These are phyloP conservation scores for Chionis minor DNA, from an alignment of 2,113 vertebrate genomes.

Conservation along the genomic window DNA sequence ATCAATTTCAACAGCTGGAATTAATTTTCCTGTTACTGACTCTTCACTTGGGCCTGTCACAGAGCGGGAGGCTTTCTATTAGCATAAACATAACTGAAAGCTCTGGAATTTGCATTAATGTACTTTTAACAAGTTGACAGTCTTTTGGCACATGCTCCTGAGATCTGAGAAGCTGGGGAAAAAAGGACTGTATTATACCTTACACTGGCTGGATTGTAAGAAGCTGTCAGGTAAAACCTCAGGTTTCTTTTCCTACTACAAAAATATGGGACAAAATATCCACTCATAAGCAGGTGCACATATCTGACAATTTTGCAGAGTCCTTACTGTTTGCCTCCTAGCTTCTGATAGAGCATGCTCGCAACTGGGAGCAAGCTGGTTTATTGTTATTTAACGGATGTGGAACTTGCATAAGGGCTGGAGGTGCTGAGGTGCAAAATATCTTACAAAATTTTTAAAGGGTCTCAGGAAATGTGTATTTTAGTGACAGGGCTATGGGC, in stretches of 20 bases:
- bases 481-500: not conserved
- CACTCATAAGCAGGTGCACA: slow-evolving; percentile 65
- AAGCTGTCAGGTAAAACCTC: slow-evolving; percentile 72
- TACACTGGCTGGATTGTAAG: slow-evolving; percentile 64
- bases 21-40: slow-evolving; percentile 76
- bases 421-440: not conserved
- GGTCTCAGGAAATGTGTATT: not conserved
- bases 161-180: slow-evolving; percentile 62
- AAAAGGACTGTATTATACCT: slow-evolving; percentile 68
- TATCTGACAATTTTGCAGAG: slow-evolving; percentile 18
- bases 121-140: slow-evolving; percentile 77
- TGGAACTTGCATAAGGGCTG: not conserved
- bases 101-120: slow-evolving; percentile 79
- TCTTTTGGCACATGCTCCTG: slow-evolving; percentile 69
- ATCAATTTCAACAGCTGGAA: slow-evolving; percentile 78
- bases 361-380: not conserved
- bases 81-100: slow-evolving; percentile 79
- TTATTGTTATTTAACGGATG: not conserved
- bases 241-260: slow-evolving; percentile 57
- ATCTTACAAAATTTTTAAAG: not conserved
- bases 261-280: slow-evolving; percentile 54
- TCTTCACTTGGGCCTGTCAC: slow-evolving; percentile 74
- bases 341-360: not conserved
- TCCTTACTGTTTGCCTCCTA: not conserved
- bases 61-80: slow-evolving; percentile 74